Conservation (phyloP, 2,113 vertebrate genomes). For the Pandion haliaetus region DNA sequence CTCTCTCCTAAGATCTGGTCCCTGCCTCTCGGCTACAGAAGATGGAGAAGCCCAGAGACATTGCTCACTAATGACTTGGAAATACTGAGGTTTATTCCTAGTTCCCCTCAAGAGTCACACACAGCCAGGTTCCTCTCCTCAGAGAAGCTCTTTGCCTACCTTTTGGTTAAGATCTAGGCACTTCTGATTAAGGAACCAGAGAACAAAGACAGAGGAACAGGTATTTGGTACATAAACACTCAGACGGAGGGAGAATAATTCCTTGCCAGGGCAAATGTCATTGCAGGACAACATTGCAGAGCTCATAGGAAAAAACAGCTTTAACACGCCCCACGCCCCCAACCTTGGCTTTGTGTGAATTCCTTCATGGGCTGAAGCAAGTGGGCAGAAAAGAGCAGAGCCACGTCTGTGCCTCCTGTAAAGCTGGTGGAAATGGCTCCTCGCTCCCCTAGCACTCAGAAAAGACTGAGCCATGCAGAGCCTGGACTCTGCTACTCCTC, state of each 20-base stretch:
- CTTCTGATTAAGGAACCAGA: background rate
- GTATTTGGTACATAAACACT: slow-evolving; percentile 4
- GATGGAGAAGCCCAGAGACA: slow-evolving; percentile 23
- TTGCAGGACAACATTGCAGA: background rate
- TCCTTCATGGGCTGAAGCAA: background rate
- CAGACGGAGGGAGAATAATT: background rate
- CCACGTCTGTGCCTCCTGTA: background rate
- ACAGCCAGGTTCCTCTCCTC: background rate
- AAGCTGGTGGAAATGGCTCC: background rate
- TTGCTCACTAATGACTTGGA: slow-evolving; percentile 12
- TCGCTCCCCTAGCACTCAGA: background rate
- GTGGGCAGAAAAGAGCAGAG: background rate
- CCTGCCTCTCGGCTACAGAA: slow-evolving; percentile 34
- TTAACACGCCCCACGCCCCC: background rate
- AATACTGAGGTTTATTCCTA: slow-evolving; percentile 12
- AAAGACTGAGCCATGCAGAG: background rate
- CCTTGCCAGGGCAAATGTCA: slow-evolving; percentile 23
- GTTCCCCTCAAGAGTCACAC: background rate
- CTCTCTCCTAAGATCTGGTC: background rate
- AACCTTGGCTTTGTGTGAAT: background rate
- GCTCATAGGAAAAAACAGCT: background rate
- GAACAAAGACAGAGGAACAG: slow-evolving; percentile 10
- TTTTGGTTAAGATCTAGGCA: slow-evolving; percentile 40
- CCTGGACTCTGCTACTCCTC: background rate
- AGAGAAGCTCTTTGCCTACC: background rate